phyloP scores from a whole-genome alignment of 1,140 invertebrate species.

The Centruroides vittatus region DNA sequence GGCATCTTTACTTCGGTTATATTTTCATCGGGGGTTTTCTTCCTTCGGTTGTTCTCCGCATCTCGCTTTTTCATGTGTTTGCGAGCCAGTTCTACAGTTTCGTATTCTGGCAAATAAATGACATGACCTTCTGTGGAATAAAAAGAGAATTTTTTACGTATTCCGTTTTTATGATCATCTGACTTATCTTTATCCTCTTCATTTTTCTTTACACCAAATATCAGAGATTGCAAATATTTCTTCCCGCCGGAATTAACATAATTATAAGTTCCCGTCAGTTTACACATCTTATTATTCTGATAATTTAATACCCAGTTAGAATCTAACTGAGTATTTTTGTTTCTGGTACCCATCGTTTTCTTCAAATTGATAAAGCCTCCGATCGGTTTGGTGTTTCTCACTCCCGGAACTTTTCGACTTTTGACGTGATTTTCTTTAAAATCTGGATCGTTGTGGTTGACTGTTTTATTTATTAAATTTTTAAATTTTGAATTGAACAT shows the following conservation, averaged over 20 bases:
- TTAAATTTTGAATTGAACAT: conserved; percentile 9
- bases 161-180: conserved; percentile 1
- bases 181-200: background rate
- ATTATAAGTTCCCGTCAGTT: background rate
- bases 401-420: background rate
- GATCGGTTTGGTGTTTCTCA: background rate
- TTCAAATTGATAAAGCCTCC: background rate
- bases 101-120: conserved; percentile 55
- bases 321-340: background rate
- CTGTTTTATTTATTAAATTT: background rate
- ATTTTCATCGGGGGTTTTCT: too few species aligned
- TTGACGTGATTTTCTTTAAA: background rate
- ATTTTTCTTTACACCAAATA: conserved; percentile 8
- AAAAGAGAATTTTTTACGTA: conserved; percentile 10
- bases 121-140: conserved; percentile 29
- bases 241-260: background rate
- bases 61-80: too few species aligned
- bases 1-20: too few species aligned
- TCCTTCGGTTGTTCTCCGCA: too few species aligned
- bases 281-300: background rate
- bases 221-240: conserved; percentile 7
- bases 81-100: too few species aligned
- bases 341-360: background rate
- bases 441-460: background rate
- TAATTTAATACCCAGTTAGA: conserved; percentile 13